Percentiles rank a stretch among this genome's conserved stretches.
Conservation (phyloP, 2,797 vertebrate genomes). For the Pogoniulus pusillus region DNA sequence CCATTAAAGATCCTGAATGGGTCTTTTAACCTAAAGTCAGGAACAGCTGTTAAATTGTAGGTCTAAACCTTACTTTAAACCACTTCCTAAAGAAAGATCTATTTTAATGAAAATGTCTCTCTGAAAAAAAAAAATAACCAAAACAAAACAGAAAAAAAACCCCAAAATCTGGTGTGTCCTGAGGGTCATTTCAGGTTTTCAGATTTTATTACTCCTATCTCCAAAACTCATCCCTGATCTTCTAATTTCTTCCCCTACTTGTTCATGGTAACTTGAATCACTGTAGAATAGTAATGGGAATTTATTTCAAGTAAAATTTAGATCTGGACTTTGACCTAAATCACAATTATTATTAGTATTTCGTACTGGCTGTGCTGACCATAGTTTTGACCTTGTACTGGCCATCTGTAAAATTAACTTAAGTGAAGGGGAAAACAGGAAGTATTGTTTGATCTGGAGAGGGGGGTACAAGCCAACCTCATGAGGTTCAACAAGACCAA, state of each 20-base stretch:
- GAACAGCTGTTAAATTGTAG: not conserved
- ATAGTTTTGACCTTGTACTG: not conserved
- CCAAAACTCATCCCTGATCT: not conserved
- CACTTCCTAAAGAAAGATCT: not conserved
- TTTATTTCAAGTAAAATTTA: not conserved
- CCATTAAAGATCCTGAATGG: not conserved
- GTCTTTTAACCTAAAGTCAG: not conserved
- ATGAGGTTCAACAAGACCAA: no score
- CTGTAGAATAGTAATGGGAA: not conserved
- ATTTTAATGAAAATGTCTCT: not conserved
- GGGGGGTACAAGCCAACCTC: no score
- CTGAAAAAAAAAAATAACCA: not conserved
- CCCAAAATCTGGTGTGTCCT: not conserved
- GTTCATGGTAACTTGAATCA: not conserved
- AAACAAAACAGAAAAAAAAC: not conserved
- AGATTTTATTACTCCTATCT: not conserved
- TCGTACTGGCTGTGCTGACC: not conserved
- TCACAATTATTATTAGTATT: not conserved
- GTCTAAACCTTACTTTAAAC: slow-evolving; percentile 12
- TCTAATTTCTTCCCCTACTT: not conserved
- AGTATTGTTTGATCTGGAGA: not conserved
- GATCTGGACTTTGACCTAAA: not conserved
- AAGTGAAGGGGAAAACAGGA: not conserved
- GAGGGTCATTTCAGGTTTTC: not conserved
- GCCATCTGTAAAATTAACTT: not conserved